Conservation (phyloP, 1,140 invertebrate genomes). For the Plectrocnemia conspersa region DNA sequence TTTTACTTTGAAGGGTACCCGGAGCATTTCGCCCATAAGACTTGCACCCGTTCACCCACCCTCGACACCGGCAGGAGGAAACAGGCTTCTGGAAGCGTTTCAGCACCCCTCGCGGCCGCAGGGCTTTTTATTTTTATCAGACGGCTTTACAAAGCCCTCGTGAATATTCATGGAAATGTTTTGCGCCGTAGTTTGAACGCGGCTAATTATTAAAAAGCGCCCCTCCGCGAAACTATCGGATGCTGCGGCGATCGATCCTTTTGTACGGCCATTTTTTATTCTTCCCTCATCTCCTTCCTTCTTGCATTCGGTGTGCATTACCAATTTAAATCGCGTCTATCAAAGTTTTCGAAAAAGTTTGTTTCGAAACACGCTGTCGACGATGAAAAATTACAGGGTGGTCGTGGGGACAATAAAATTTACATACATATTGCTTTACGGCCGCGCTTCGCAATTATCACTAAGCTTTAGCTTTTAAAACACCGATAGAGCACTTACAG, state of each 20-base stretch:
- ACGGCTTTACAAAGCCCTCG: conserved; percentile 23
- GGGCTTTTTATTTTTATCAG: conserved; percentile 26
- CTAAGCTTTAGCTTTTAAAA: too few relatives aligned
- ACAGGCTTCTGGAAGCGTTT: conserved; percentile 17
- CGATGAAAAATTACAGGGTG: too few relatives aligned
- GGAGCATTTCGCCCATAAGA: neutral
- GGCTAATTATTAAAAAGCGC: conserved; percentile 34
- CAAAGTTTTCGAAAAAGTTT: conserved; percentile 19
- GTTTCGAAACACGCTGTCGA: too few relatives aligned
- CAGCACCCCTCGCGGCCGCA: conserved; percentile 11
- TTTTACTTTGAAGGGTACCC: conserved; percentile 21
- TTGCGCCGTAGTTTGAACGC: conserved; percentile 27
- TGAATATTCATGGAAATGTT: conserved; percentile 35
- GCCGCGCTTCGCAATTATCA: too few relatives aligned
- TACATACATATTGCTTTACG: too few relatives aligned
- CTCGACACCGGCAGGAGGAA: conserved; percentile 6
- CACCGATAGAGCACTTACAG: too few relatives aligned
- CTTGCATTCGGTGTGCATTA: conserved; percentile 18
- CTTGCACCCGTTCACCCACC: neutral
- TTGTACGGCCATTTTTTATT: too few relatives aligned
- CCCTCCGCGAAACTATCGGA: conserved; percentile 23
- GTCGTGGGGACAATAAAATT: too few relatives aligned
- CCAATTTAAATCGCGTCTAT: conserved; percentile 23
- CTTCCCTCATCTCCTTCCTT: neutral
- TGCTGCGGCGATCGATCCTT: conserved; percentile 17